phyloP scores from a whole-genome alignment of 64 coral and sea anemone genomes.

The Montipora capricornis region DNA sequence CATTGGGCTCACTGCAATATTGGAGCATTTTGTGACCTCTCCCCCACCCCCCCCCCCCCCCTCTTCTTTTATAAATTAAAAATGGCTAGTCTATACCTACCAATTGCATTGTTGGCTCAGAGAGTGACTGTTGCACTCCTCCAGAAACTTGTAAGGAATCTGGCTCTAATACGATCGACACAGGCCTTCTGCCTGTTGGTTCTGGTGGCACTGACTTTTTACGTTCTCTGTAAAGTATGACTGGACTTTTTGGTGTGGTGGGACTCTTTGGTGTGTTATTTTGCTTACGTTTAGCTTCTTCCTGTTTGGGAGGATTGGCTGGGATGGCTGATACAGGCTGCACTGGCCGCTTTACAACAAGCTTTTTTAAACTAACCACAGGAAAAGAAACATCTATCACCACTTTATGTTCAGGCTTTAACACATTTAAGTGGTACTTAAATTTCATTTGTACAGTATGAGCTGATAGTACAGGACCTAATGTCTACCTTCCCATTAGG shows the following conservation, averaged over 20 bases:
- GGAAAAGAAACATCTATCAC: neutral
- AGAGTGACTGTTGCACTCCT: neutral
- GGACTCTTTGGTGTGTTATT: constrained; percentile 1
- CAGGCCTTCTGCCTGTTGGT: constrained; percentile 15
- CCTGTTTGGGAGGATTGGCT: constrained; percentile 72
- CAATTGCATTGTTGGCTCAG: constrained; percentile 25
- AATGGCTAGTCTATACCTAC: neutral
- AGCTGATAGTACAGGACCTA: no score
- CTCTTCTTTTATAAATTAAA: neutral
- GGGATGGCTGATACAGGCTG: constrained; percentile 77
- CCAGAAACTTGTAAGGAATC: constrained; percentile 5
- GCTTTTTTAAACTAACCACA: constrained; percentile 81
- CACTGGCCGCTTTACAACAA: constrained; percentile 96
- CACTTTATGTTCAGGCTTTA: no score
- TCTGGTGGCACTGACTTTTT: constrained; percentile 10
- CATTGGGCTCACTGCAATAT: no score
- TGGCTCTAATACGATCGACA: constrained; percentile 32
- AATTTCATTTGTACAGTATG: no score
- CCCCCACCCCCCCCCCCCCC: no score
- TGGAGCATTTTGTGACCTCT: no score
- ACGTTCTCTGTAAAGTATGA: neutral
- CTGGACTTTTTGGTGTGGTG: neutral
- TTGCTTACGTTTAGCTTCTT: constrained; percentile 49
- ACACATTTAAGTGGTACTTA: no score
- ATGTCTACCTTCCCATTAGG: no score